These are phyloP conservation scores for Struthidea cinerea DNA, from an alignment of 2,113 vertebrate species.

Conservation along the genomic window DNA sequence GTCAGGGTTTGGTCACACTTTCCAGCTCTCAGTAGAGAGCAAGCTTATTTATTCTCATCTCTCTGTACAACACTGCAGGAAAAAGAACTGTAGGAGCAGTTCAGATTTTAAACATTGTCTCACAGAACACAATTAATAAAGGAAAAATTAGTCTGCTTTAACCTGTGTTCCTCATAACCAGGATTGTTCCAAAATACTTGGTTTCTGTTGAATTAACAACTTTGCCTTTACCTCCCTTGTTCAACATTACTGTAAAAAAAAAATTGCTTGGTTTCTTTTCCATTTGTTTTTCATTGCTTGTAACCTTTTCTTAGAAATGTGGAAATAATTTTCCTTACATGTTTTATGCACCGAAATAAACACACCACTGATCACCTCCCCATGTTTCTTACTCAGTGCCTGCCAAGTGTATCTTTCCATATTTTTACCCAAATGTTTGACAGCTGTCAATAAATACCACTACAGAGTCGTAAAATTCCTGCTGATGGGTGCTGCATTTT, in stretches of 20 bases:
- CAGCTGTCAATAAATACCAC: not conserved
- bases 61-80: not conserved
- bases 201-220: not conserved
- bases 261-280: not conserved
- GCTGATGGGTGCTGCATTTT: not conserved
- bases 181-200: not conserved
- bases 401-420: not conserved
- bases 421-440: not conserved
- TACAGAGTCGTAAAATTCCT: not conserved
- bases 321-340: not conserved
- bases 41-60: not conserved
- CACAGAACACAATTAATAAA: not conserved
- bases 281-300: constrained; percentile 3
- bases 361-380: not conserved
- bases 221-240: not conserved
- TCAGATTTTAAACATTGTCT: not conserved
- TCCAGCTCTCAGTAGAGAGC: not conserved
- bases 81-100: not conserved
- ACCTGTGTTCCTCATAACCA: not conserved
- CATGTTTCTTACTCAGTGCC: not conserved
- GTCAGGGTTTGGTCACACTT: not conserved
- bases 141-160: not conserved
- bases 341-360: constrained; percentile 29
- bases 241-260: constrained; percentile 3
- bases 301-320: not conserved